A percentile compares a stretch with the other conserved stretches of the same genome.
phyloP scores from a whole-genome alignment of 2,113 vertebrate genomes.

The human region DNA sequence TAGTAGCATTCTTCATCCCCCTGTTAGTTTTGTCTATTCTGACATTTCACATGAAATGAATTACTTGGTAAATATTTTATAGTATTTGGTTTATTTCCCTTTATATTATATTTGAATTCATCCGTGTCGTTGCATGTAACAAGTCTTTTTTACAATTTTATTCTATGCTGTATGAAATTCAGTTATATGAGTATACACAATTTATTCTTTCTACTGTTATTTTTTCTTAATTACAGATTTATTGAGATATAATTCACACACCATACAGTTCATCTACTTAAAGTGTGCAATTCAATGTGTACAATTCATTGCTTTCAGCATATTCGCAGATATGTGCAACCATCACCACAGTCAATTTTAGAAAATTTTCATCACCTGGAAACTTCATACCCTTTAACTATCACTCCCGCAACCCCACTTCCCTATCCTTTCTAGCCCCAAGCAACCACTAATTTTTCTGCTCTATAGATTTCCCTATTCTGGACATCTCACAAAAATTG shows the following conservation, averaged over 20 bases:
- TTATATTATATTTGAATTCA: background rate
- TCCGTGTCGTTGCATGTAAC: background rate
- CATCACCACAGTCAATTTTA: constrained; percentile 4
- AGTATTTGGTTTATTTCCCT: background rate
- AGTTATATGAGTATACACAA: background rate
- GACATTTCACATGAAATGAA: constrained; percentile 1
- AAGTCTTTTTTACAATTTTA: background rate
- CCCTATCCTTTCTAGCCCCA: background rate
- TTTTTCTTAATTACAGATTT: background rate
- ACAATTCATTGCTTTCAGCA: background rate
- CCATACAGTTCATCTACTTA: background rate
- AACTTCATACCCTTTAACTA: background rate
- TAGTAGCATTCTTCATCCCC: background rate
- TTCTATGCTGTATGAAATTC: background rate
- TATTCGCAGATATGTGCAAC: background rate
- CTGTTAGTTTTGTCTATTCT: constrained; percentile 3
- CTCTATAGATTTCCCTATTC: background rate
- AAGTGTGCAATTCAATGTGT: background rate
- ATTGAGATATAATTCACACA: background rate
- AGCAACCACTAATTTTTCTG: background rate
- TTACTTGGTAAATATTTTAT: background rate
- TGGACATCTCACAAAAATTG: background rate
- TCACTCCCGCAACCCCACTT: background rate
- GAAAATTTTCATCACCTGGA: constrained; percentile 14
- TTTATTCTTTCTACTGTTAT: background rate